These are phyloP conservation scores for Phaethornis superciliosus DNA, from an alignment of 2,113 vertebrate genomes.

Conservation along the genomic window DNA sequence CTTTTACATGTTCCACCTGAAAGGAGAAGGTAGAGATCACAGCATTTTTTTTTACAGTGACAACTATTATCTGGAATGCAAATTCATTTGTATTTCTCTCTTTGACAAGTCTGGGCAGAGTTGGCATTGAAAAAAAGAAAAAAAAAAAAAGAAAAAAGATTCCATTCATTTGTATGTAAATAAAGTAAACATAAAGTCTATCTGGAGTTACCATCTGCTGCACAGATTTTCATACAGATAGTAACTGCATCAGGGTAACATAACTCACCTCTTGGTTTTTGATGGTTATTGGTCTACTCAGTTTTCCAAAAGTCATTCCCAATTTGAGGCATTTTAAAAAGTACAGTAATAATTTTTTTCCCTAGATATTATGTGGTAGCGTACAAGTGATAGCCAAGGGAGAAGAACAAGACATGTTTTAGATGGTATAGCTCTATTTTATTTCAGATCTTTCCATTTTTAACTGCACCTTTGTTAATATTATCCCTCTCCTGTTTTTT, in stretches of 20 bases:
- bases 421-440: not conserved
- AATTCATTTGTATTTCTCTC: not conserved
- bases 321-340: not conserved
- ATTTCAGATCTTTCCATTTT: conserved; percentile 8
- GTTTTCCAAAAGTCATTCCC: not conserved
- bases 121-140: not conserved
- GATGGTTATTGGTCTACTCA: not conserved
- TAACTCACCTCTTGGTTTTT: not conserved
- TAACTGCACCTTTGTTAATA: not conserved
- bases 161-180: not conserved
- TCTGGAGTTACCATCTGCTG: not conserved
- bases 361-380: not conserved
- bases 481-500: not conserved
- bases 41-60: not conserved
- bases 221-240: not conserved
- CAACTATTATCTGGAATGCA: not conserved
- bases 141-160: not conserved
- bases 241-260: not conserved
- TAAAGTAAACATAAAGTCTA: not conserved
- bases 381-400: not conserved
- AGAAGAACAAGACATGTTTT: not conserved
- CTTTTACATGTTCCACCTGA: not conserved
- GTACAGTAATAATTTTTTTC: not conserved
- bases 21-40: not conserved
- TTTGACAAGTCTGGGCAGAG: not conserved